Base-by-base conservation (phyloP, 2,888 invertebrate species). In the Trachelus stipa region DNA sequence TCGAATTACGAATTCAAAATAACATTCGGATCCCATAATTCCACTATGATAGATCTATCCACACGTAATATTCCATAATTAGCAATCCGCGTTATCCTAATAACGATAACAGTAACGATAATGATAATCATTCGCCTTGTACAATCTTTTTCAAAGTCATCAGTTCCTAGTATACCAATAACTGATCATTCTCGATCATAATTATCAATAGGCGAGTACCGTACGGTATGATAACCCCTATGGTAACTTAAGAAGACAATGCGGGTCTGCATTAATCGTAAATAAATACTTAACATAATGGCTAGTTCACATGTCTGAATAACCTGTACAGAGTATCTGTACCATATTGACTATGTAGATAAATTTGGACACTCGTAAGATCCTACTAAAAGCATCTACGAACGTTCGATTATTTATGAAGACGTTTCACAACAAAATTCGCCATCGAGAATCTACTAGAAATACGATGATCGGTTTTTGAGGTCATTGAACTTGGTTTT, bases 401-500 rank as follows among this genome's bases (percentile, higher is more conserved):
- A 56, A 23, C 56, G 56, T 56, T 9, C 23, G 56, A 23, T 23
- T 56, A 56, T 56, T 56, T 56, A 23, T 9, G 23, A 56, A 23
- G 56, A 23, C 23, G 23, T 23, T 56, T 56, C 23, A 23, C 6
- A 23, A 56, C 12, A 11, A 9, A 56, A 56, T 56, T 40, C 40
- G 23, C 23, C 23, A 9, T 15, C 56, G 23, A 23, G 9, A 56
- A 56, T 15, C 9, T 23, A 23, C 2, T 56, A 56, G 56, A 23
- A 23, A 56, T 6, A 56, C 23, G 9, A 56, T 9, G 2, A 56
- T 9, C 23, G 56, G 23, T 23, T 56, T 56, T 23, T 9, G 68
- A 77, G 79, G 73, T 81, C 77, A 79, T 79, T 68, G 82, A 78
- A 81, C 82, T 78, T 31, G 68, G 77, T 78, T 78, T 79, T 79